Base-by-base conservation (phyloP, 2,888 invertebrate genomes). In the Thymelicus sylvestris region DNA sequence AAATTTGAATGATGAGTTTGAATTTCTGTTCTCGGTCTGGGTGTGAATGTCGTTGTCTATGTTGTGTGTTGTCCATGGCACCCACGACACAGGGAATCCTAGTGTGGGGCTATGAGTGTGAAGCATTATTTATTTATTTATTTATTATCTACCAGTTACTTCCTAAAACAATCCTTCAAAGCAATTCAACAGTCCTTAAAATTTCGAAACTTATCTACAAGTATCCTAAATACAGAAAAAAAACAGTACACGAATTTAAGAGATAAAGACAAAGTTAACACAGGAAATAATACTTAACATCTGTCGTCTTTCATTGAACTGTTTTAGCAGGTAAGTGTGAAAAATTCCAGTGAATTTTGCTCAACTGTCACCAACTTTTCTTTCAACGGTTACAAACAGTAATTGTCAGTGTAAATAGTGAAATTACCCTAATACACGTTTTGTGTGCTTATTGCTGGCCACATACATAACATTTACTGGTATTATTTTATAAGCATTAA, bases 281-380 rank as follows among this genome's bases (percentile, higher is more conserved):
- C 31, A 19, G 52, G 31, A 57, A 38, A 57, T 38, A 0, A 39
- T 39, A 59, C 38, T 59, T 39, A 39, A 8, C 38, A 6, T n/a
- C 7, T 39, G 59, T 39, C 59, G 12, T 31, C 38, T n/a, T 39
- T n/a, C 13, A 38, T 39, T n/a, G 39, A n/a, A 13, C 6, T 59
- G 8, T 6, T 59, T 59, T 59, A n/a, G 39, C 59, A n/a, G 2
- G n/a, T n/a, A 59, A 2, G 59, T 39, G 59, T 59, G 39, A 59
- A 59, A 59, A 55, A 55, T 59, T 59, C 59, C 59, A 39, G 2
- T 59, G 59, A n/a, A 59, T 59, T 39, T 38, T n/a, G n/a, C n/a
- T 8, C 57, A 8, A n/a, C 24, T 10, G 12, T 31, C 44, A 12
- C 38, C 31, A 39, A 59, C 59, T n/a, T 59, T 59, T 52, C 59